These are phyloP conservation scores for Rhagonycha fulva DNA, from an alignment of 2,888 invertebrate genomes.

Conservation along the genomic window DNA sequence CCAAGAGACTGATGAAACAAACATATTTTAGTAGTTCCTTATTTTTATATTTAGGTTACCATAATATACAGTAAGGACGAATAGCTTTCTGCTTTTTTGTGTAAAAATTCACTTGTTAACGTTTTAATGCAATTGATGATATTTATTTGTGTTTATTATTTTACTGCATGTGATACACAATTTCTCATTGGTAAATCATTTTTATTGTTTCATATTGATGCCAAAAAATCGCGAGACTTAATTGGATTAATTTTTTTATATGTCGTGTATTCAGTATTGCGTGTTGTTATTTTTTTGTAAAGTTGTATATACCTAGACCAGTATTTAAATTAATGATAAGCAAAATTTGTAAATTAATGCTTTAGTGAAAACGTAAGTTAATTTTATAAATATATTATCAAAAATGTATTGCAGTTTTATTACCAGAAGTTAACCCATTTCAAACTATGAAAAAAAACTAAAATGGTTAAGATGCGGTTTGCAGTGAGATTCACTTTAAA, in stretches of 20 bases:
- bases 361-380: background rate
- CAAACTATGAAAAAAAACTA: no score
- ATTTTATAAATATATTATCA: slow-evolving; percentile 3
- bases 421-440: no score
- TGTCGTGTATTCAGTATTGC: slow-evolving; percentile 23
- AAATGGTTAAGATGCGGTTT: no score
- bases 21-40: slow-evolving; percentile 22
- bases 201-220: background rate
- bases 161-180: background rate
- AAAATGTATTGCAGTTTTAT: background rate
- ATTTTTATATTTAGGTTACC: slow-evolving; percentile 21
- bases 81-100: background rate
- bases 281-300: slow-evolving; percentile 21
- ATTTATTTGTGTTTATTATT: background rate
- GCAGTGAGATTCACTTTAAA: no score
- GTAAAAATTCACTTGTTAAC: background rate
- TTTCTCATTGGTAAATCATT: background rate
- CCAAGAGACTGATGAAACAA: slow-evolving; percentile 20
- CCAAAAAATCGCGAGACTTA: slow-evolving; percentile 13
- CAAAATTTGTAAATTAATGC: slow-evolving; percentile 7
- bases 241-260: slow-evolving; percentile 6
- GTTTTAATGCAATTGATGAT: background rate
- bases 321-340: slow-evolving; percentile 22
- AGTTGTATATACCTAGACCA: slow-evolving; percentile 21
- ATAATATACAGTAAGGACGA: slow-evolving; percentile 5